Base-by-base conservation (phyloP, 2,888 invertebrate species). In the Melieria omissa region DNA sequence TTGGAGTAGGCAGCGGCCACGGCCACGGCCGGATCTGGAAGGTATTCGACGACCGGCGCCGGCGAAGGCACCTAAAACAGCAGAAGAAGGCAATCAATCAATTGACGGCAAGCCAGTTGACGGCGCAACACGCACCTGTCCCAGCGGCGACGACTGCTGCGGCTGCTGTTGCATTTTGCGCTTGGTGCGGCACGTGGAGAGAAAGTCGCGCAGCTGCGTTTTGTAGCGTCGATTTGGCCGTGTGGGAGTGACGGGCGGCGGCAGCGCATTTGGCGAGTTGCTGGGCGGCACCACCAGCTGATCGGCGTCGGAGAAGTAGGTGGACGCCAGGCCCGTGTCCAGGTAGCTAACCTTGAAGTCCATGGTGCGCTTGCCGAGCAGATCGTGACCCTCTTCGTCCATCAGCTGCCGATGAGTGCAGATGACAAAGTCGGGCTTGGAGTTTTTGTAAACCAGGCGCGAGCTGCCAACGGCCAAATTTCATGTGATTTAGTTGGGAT, bases 361-460 rank as follows among this genome's bases (percentile, higher is more conserved):
- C 95, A 98, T 98, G 6, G 98, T 99, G 77, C 99, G 91, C 88
- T 99, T 99, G 49, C 98, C 98, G 64, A 99, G 90, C 74, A 99
- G 89, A 88, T 99, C 99, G 77, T 97, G 92, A 10, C 99, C 99
- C 89, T 99, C 99, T 88, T 99, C 99, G 86, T 99, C 99, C 99
- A 99, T 99, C 63, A 99, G 91, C 74, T 99, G 97, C 77, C 99
- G 91, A 88, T 99, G 99, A 58, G 99, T 99, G 88, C 98, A 97
- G 81, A 99, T 98, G 77, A 99, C 98, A 86, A 98, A 98, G 87
- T 99, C 99, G 0, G 99, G 98, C 87, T 99, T 99, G 77, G 98
- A 98, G 88, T 99, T 99, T 88, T 99, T 99, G 89, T 99, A 99
- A 79, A 99, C 97, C 79, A 99, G 91, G 78, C 99, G 91, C 12